phyloP scores from a whole-genome alignment of 2,888 invertebrate species.

The Drosophila picticornis region DNA sequence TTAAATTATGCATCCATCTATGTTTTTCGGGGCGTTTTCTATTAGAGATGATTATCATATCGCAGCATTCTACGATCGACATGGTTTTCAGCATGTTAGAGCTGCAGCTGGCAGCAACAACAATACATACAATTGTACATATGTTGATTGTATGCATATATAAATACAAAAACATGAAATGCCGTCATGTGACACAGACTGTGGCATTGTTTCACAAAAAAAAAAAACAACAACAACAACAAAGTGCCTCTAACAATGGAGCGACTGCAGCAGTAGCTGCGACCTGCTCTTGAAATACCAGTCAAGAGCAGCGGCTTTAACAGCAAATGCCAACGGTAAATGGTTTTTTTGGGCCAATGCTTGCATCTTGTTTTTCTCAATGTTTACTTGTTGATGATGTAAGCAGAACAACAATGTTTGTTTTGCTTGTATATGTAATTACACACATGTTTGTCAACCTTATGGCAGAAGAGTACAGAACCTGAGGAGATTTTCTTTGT shows the following conservation, averaged over 20 bases:
- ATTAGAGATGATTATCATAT: constrained; percentile 61
- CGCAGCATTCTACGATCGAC: constrained; percentile 15
- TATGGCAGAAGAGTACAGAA: background rate
- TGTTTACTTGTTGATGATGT: constrained; percentile 38
- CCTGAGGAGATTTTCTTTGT: background rate
- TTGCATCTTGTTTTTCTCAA: constrained; percentile 3
- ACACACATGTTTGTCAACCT: constrained; percentile 49
- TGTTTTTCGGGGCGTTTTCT: constrained; percentile 38
- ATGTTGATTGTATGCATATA: background rate
- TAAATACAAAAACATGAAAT: constrained; percentile 44
- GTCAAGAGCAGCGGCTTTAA: constrained; percentile 51
- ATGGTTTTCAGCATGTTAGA: constrained; percentile 26
- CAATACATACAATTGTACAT: constrained; percentile 9
- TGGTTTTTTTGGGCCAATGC: constrained; percentile 28
- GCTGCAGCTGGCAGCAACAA: constrained; percentile 28
- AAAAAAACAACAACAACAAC: constrained; percentile 13
- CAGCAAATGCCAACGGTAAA: constrained; percentile 19
- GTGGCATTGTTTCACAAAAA: constrained; percentile 58
- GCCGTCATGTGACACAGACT: constrained; percentile 71
- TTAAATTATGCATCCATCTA: constrained; percentile 65
- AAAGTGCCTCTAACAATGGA: constrained; percentile 44
- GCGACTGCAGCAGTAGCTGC: constrained; percentile 30
- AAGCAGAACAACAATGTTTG: constrained; percentile 43
- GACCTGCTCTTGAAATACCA: constrained; percentile 71
- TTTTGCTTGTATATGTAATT: constrained; percentile 66